These are phyloP conservation scores for Cephus rjabovi DNA, from an alignment of 2,888 invertebrate species.

Conservation along the genomic window DNA sequence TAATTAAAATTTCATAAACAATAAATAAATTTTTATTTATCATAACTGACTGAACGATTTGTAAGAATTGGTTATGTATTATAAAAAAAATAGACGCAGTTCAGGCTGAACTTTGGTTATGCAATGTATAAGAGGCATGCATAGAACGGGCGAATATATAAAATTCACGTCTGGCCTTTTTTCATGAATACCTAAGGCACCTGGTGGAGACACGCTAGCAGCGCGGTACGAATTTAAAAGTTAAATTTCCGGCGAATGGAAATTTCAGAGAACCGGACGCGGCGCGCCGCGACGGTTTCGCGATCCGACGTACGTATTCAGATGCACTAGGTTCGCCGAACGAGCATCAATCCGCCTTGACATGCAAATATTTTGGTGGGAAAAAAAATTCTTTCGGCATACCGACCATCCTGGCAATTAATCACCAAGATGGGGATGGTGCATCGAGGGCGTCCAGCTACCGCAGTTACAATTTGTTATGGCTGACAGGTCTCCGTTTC, in stretches of 20 bases:
- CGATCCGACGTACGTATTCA: slow-evolving; percentile 32
- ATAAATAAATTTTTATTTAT: neutral
- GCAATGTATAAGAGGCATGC: neutral
- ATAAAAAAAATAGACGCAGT: neutral
- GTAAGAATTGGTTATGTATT: neutral
- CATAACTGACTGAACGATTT: neutral
- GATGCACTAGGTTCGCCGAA: slow-evolving; percentile 29
- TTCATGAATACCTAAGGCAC: slow-evolving; percentile 9
- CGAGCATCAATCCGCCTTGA: slow-evolving; percentile 55
- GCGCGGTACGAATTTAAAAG: slow-evolving; percentile 50
- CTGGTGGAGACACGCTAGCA: neutral
- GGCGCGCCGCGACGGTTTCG: slow-evolving; percentile 24
- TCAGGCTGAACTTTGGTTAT: neutral
- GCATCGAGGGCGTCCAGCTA: slow-evolving; percentile 41
- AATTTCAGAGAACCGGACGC: slow-evolving; percentile 36
- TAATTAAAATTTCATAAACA: neutral
- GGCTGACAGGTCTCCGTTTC: slow-evolving; percentile 49
- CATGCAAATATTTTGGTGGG: slow-evolving; percentile 57
- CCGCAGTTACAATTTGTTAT: slow-evolving; percentile 63
- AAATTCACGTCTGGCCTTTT: neutral
- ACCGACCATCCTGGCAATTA: slow-evolving; percentile 56
- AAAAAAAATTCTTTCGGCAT: slow-evolving; percentile 35
- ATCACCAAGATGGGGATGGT: slow-evolving; percentile 47
- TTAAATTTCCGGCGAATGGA: slow-evolving; percentile 53
- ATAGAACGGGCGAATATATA: neutral